Percentiles rank a stretch among this genome's conserved stretches.
Evolutionary conservation across 1,140 invertebrate genomes (phyloP).

Genomic region (Mactra quadrangularis): DNA sequence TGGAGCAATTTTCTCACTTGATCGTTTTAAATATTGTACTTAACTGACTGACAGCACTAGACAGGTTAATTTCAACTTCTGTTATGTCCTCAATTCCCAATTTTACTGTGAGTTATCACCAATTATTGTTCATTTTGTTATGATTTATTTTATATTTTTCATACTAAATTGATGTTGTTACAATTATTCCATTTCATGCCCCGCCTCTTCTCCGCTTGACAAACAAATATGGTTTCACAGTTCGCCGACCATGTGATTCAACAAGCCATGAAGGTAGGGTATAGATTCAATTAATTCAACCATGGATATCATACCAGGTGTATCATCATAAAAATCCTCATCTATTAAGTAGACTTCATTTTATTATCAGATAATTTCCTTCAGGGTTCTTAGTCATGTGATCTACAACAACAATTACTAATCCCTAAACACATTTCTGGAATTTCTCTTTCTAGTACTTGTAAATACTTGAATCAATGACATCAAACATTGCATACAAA

Average conservation of each 20-base stretch:
- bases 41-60: no score
- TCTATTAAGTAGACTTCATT: not conserved
- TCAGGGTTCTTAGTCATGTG: not conserved
- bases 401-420: not conserved
- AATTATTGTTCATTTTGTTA: not conserved
- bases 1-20: no score
- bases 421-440: not conserved
- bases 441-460: not conserved
- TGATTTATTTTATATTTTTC: not conserved
- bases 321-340: not conserved
- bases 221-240: slow-evolving; percentile 22
- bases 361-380: not conserved
- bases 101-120: not conserved
- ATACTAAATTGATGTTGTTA: slow-evolving; percentile 1
- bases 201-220: slow-evolving; percentile 31
- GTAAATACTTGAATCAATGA: not conserved
- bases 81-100: no score
- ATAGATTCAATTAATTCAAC: not conserved
- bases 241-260: slow-evolving; percentile 31
- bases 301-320: not conserved
- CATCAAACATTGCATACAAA: no score
- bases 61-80: no score
- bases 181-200: slow-evolving; percentile 24
- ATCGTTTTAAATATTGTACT: no score
- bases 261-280: slow-evolving; percentile 15